Conservation (phyloP, 1,140 invertebrate genomes). For the Spodoptera frugiperda region DNA sequence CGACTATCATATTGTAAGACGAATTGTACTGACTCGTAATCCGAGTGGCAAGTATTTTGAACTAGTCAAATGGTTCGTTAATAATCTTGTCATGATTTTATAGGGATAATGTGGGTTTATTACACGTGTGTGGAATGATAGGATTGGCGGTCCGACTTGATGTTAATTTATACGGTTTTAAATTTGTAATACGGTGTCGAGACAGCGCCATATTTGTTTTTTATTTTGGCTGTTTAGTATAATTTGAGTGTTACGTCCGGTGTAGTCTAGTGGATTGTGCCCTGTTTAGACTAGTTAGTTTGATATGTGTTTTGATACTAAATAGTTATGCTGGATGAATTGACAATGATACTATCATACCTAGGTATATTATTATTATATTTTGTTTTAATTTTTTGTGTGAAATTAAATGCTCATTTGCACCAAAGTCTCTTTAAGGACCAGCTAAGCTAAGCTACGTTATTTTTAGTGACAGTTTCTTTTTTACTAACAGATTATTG, state of each 20-base stretch:
- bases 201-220: background rate
- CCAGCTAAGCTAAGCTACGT: no score
- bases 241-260: no score
- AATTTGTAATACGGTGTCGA: background rate
- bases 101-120: background rate
- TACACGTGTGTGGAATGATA: background rate
- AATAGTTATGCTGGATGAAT: no score
- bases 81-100: conserved; percentile 17
- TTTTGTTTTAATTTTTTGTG: no score
- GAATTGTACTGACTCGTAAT: conserved; percentile 41
- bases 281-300: background rate
- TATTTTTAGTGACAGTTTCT: no score
- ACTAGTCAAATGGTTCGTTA: conserved; percentile 11
- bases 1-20: conserved; percentile 37
- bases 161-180: background rate
- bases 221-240: background rate
- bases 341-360: no score
- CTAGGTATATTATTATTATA: no score
- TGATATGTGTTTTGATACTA: no score
- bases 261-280: background rate
- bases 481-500: no score
- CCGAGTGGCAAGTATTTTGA: conserved; percentile 2
- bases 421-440: no score
- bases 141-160: background rate
- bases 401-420: no score